These are phyloP conservation scores for Clusia tigrina DNA, from an alignment of 2,888 invertebrate species.

Conservation along the genomic window DNA sequence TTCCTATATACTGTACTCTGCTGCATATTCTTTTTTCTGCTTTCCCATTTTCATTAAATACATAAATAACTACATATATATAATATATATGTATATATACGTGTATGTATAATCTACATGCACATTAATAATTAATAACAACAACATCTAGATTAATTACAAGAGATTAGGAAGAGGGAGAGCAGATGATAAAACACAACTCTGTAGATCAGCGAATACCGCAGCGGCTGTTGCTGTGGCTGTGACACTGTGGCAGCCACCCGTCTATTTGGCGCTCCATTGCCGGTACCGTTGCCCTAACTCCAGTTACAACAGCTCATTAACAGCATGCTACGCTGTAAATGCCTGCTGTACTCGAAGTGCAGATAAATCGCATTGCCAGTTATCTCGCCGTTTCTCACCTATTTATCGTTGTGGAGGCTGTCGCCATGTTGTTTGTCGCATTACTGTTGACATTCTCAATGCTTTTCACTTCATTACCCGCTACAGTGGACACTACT, in stretches of 20 bases:
- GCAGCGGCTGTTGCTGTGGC: too few species aligned
- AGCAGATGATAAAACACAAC: too few species aligned
- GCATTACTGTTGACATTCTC: slow-evolving; percentile 36
- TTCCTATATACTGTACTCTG: too few species aligned
- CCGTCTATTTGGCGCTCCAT: slow-evolving; percentile 11
- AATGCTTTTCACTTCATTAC: slow-evolving; percentile 24
- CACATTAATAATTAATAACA: slow-evolving; percentile 30
- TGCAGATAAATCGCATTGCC: slow-evolving; percentile 46
- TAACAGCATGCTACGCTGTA: too few species aligned
- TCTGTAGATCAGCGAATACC: too few species aligned
- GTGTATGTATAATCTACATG: slow-evolving; percentile 22
- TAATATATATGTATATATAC: slow-evolving; percentile 22
- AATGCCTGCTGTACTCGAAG: too few species aligned
- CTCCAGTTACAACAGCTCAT: too few species aligned
- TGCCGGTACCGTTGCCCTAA: too few species aligned
- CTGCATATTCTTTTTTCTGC: too few species aligned
- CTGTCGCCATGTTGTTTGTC: slow-evolving; percentile 34
- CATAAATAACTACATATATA: background rate
- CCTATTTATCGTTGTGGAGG: slow-evolving; percentile 62
- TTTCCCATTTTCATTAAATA: too few species aligned
- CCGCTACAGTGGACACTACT: slow-evolving; percentile 30
- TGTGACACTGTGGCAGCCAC: too few species aligned
- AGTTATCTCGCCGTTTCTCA: slow-evolving; percentile 65
- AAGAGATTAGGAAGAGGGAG: background rate
- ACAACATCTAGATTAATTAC: slow-evolving; percentile 25